Percentiles rank a stretch among this genome's conserved stretches.
phyloP scores from a whole-genome alignment of 2,888 invertebrate genomes.

The Uropetala carovei region DNA sequence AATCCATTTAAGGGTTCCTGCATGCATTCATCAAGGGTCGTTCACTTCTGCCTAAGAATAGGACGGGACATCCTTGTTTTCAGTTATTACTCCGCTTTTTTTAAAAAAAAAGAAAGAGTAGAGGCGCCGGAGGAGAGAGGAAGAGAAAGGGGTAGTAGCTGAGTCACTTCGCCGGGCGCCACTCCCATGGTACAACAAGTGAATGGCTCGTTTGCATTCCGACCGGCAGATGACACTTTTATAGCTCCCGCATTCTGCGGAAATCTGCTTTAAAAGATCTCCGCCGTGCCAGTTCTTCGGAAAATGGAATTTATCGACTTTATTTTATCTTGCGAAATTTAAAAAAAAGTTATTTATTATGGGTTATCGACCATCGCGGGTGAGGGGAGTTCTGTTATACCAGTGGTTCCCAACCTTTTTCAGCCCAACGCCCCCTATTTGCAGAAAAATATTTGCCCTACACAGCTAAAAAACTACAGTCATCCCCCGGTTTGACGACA shows the following conservation, averaged over 20 bases:
- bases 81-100: conserved; percentile 46
- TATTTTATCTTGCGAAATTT: too few species aligned
- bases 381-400: too few species aligned
- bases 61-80: conserved; percentile 7
- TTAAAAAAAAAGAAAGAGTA: background rate
- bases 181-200: conserved; percentile 35
- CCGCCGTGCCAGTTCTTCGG: background rate
- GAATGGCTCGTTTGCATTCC: conserved; percentile 51
- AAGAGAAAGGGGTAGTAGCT: background rate
- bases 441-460: too few species aligned
- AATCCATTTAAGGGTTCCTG: conserved; percentile 17
- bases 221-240: conserved; percentile 46
- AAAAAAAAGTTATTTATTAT: too few species aligned
- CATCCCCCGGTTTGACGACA: too few species aligned
- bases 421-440: too few species aligned
- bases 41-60: conserved; percentile 15
- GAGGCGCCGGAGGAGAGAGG: background rate
- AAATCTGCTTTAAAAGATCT: conserved; percentile 30
- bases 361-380: too few species aligned
- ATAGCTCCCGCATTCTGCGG: conserved; percentile 1
- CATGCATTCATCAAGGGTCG: conserved; percentile 31
- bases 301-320: background rate
- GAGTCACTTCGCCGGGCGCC: background rate
- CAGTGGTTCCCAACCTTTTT: too few species aligned
- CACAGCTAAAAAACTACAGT: too few species aligned